These are phyloP conservation scores for Onychomys arenicola DNA, from an alignment of 2,797 vertebrate genomes.

Conservation along the genomic window DNA sequence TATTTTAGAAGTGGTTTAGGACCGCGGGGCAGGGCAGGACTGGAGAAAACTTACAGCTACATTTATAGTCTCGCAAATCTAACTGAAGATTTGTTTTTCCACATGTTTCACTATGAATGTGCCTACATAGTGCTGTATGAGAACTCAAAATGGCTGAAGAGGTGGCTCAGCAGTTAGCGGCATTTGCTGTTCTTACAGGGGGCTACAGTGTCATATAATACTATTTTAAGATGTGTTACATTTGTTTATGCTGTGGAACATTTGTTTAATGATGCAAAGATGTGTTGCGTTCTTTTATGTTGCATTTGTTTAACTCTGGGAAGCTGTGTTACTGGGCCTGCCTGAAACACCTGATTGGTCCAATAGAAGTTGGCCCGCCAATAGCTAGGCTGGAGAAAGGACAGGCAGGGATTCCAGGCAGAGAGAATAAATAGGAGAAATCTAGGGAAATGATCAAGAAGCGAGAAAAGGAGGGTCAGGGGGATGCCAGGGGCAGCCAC, in stretches of 20 bases:
- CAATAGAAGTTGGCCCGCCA: background rate
- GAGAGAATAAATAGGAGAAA: background rate
- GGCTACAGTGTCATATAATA: background rate
- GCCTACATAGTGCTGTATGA: background rate
- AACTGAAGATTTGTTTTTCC: conserved; percentile 24
- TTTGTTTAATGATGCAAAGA: background rate
- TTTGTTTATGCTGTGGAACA: background rate
- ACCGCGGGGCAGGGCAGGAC: too few species aligned
- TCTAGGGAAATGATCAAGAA: background rate
- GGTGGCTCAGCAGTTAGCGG: background rate
- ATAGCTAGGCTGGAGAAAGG: background rate
- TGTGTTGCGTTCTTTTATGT: background rate
- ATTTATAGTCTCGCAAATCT: conserved; percentile 1
- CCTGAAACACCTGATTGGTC: background rate
- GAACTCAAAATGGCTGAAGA: background rate
- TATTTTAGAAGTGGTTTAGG: too few species aligned
- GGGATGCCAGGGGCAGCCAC: too few species aligned
- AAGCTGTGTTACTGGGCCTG: background rate
- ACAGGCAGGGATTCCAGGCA: background rate
- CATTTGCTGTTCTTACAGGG: background rate
- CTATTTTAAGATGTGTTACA: background rate
- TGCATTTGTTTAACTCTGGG: background rate
- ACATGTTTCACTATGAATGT: background rate
- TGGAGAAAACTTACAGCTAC: too few species aligned
- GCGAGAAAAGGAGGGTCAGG: background rate